phyloP scores from a whole-genome alignment of 2,113 vertebrate genomes.

The Galbula dea region DNA sequence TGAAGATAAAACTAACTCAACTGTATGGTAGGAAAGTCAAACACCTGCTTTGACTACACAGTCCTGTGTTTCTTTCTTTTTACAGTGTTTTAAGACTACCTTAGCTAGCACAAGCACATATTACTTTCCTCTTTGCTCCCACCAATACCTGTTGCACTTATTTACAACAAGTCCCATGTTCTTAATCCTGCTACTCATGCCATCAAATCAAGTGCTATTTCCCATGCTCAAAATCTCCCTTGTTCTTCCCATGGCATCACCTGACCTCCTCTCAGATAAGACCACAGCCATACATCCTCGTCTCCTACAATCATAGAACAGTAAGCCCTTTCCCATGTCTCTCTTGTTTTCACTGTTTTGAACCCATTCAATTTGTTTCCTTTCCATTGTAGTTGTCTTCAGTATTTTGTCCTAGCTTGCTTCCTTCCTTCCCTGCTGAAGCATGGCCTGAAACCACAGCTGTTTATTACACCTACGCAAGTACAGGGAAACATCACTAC shows the following conservation, averaged over 20 bases:
- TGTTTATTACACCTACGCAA: conserved; percentile 2
- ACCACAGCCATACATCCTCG: too few species aligned
- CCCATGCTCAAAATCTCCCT: too few species aligned
- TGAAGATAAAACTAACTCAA: not conserved
- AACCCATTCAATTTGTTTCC: conserved; percentile 17
- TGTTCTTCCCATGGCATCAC: too few species aligned
- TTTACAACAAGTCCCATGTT: too few species aligned
- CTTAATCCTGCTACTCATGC: too few species aligned
- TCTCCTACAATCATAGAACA: not conserved
- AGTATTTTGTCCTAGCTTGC: not conserved
- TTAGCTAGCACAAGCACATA: not conserved
- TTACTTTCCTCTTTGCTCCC: not conserved
- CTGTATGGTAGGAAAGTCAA: not conserved
- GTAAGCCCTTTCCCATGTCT: not conserved
- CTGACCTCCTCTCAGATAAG: too few species aligned
- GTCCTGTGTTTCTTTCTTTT: not conserved
- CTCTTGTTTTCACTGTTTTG: not conserved
- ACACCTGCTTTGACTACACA: not conserved
- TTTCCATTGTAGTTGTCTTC: not conserved
- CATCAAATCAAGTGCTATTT: too few species aligned
- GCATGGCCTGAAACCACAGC: not conserved
- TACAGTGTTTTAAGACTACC: not conserved
- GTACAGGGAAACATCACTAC: not conserved
- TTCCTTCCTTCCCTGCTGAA: conserved; percentile 18
- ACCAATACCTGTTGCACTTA: not conserved